Percentiles rank a stretch among this genome's conserved stretches.
Conservation (phyloP, 2,797 vertebrate species). For the Capromys pilorides region DNA sequence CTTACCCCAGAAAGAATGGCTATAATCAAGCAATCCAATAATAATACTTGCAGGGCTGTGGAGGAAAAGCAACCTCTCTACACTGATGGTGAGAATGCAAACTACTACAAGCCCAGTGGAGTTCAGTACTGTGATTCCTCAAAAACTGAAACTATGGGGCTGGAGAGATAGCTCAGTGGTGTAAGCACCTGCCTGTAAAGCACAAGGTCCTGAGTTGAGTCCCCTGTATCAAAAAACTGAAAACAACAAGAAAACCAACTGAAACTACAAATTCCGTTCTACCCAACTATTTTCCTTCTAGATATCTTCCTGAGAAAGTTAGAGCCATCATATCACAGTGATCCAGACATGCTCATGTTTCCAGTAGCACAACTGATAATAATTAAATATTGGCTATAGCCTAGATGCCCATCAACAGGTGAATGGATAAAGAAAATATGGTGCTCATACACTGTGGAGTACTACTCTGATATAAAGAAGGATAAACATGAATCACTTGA, state of each 20-base stretch:
- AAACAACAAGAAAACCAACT: neutral
- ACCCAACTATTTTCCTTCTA: neutral
- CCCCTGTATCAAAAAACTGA: too few relatives aligned
- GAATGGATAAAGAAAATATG: neutral
- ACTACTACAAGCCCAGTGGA: neutral
- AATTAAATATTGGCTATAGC: neutral
- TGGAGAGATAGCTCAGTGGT: too few relatives aligned
- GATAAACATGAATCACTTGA: neutral
- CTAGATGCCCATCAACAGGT: neutral
- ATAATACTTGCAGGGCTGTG: neutral
- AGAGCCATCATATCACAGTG: neutral
- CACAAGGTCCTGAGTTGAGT: too few relatives aligned
- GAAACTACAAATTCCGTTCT: neutral
- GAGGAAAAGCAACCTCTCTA: neutral
- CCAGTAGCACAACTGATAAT: neutral
- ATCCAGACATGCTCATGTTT: neutral
- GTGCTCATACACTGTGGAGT: neutral
- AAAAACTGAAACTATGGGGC: neutral
- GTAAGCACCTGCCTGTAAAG: too few relatives aligned
- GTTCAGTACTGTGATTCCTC: neutral
- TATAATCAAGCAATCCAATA: neutral
- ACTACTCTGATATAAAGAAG: neutral
- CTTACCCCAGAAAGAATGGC: neutral
- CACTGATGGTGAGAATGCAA: neutral
- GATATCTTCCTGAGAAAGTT: neutral